Evolutionary conservation across 2,113 vertebrate genomes (phyloP).

Genomic region (Eudyptes chrysolophus): DNA sequence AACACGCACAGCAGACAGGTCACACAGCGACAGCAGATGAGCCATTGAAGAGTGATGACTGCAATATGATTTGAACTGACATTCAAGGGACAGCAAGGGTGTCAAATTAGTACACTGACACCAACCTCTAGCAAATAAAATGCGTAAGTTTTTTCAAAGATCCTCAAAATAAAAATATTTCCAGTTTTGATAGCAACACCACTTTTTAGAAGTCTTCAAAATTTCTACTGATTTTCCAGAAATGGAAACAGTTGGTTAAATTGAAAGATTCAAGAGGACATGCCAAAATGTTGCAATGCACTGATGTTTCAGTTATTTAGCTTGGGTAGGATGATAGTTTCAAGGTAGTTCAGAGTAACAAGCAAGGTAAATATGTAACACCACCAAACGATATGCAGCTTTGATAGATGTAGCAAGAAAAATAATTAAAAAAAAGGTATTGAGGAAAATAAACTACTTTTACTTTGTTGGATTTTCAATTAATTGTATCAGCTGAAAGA

Average conservation of each 20-base stretch:
- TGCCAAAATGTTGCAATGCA: not conserved
- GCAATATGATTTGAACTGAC: not conserved
- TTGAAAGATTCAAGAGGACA: not conserved
- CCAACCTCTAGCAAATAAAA: not conserved
- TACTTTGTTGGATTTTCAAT: not conserved
- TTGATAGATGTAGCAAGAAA: not conserved
- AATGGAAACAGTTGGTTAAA: not conserved
- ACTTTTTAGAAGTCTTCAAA: not conserved
- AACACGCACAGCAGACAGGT: not conserved
- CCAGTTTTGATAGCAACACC: not conserved
- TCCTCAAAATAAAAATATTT: not conserved
- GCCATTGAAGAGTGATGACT: not conserved
- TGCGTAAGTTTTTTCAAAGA: not conserved
- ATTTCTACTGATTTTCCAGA: not conserved
- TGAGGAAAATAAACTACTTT: not conserved
- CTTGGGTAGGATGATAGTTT: not conserved
- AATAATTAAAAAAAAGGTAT: not conserved
- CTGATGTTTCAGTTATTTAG: not conserved
- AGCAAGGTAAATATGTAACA: not conserved
- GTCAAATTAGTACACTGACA: not conserved
- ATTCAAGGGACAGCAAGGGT: not conserved
- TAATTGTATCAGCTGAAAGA: not conserved
- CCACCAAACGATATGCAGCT: not conserved
- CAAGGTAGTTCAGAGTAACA: not conserved
- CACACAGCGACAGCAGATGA: not conserved